Conservation (phyloP, 1,140 invertebrate species). For the Drosophila sechellia region DNA sequence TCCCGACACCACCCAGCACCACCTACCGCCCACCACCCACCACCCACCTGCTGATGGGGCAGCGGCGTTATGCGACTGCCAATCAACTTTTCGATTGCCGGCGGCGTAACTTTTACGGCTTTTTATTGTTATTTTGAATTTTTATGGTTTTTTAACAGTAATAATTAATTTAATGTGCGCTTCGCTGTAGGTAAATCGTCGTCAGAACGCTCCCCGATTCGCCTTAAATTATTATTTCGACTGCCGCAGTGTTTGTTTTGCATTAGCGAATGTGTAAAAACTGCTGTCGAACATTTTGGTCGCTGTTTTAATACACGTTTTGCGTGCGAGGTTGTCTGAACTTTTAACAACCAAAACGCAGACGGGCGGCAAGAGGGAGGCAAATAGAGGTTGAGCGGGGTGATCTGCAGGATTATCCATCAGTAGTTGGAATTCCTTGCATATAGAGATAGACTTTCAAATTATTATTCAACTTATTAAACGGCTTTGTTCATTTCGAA, state of each 20-base stretch:
- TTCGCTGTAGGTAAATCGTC: conserved; percentile 75
- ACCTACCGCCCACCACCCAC: neutral
- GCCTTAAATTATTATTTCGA: neutral
- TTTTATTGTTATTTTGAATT: conserved; percentile 72
- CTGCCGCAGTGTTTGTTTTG: conserved; percentile 41
- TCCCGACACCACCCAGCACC: no score
- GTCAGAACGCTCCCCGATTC: conserved; percentile 30
- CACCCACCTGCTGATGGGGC: neutral
- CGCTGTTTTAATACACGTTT: conserved; percentile 35
- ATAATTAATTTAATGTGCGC: conserved; percentile 79
- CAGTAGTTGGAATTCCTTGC: neutral
- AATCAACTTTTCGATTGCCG: conserved; percentile 62
- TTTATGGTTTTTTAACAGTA: conserved; percentile 81
- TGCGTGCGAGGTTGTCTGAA: conserved; percentile 11
- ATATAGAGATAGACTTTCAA: neutral
- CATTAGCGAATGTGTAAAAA: conserved; percentile 41
- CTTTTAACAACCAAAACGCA: conserved; percentile 38
- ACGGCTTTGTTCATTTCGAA: conserved; percentile 1
- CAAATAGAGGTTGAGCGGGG: conserved; percentile 44
- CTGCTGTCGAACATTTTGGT: conserved; percentile 31
- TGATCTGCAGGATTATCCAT: conserved; percentile 11
- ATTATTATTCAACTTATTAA: neutral
- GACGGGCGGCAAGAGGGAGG: conserved; percentile 3
- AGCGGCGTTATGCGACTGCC: conserved; percentile 50
- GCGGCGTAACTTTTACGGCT: conserved; percentile 67